Base-by-base conservation (phyloP, 2,113 vertebrate genomes). In the Lasiurus cinereus region DNA sequence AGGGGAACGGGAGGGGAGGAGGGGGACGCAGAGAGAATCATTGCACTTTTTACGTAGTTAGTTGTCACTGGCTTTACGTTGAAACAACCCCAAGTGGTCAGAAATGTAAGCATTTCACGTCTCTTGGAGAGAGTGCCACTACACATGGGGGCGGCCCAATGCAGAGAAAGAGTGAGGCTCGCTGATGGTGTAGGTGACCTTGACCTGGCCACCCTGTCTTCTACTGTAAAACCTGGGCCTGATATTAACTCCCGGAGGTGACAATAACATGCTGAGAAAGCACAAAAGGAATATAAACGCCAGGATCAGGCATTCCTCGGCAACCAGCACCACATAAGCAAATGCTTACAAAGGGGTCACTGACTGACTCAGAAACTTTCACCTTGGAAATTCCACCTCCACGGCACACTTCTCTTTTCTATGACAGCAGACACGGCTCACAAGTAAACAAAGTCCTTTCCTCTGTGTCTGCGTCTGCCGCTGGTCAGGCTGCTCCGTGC, bases 391-490 rank as follows among this genome's bases (percentile, higher is more conserved):
- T 67, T 88, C 69, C 94, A 88, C 79, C 96, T 92, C 36, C 69
- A 92, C 80, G 27, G 73, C 74, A 83, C 77, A 64, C n/a, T 3
- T 56, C 36, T 22, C 22, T 96, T 69, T 87, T 91, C 62, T 43
- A 92, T 43, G 2, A 76, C 13, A 1, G 36, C 4, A 21, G 3
- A 31, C 88, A 13, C 8, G 59, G 80, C 79, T 89, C 0, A 0
- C 50, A 80, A 88, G 92, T 10, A 94, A 97, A 96, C 24, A 88
- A 92, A 97, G 95, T 73, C 90, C 66, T 66, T 92, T 88, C 56
- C 72, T 74, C 95, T 39, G 62, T 6, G 54, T 69, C 80, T 39
- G 62, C 6, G 54, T 69, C 80, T 43, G 69, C 67, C 93, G 79
- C 6, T 1, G 84, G 88, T 76, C 48, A 39, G 95, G 33, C 82